Base-by-base conservation (phyloP, 92 coral and sea anemone genomes). In the Epizoanthus ramosus region DNA sequence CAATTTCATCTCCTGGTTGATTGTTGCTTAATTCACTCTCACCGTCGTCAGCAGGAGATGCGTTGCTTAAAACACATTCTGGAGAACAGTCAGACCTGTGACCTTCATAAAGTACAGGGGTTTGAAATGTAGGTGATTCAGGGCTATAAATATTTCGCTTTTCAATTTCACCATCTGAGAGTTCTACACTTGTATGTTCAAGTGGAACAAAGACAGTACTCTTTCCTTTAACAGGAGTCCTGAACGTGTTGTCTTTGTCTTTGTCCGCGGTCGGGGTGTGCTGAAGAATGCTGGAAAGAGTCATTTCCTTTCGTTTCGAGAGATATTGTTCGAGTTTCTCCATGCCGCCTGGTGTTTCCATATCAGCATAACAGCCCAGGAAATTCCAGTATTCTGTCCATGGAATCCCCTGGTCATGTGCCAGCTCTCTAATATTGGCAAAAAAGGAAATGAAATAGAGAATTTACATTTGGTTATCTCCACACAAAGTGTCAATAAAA, bases 371-470 rank as follows among this genome's bases (percentile, higher is more conserved):
- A 52, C 93, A 73, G 52, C 95, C 95, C 59, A 96, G 91, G 71
- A 96, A 96, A 56, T 74, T 86, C 99, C 99, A 96, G 79, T 92
- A 94, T 73, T 96, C 99, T 0, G 89, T 84, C 99, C 99, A 96
- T 8, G 92, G 88, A 23, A 96, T 73, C 5, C 81, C 85, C 17
- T 81, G 91, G 24, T 86, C 64, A 70, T 94, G 98, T 2, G 99
- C 99, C 25, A 96, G 87, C 50, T 88, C 86, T 77, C 99, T 96
- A 68, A 13, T 83, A 68, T 69, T 3, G 12, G 25, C 31, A 85
- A 19, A 71, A 22, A 24, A 22, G 9, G 33, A 83, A 35, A 87
- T 0, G 21, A 25, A 3, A 72, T 54, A 13, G 5, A 7, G 33
- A 4, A 71, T 45, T n/a, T 5, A 18, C 14, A 22, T 21, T 71